A percentile compares a stretch with the other conserved stretches of the same genome.
These are phyloP conservation scores for Varanus komodoensis DNA, from an alignment of 2,113 vertebrate genomes.

Conservation along the genomic window DNA sequence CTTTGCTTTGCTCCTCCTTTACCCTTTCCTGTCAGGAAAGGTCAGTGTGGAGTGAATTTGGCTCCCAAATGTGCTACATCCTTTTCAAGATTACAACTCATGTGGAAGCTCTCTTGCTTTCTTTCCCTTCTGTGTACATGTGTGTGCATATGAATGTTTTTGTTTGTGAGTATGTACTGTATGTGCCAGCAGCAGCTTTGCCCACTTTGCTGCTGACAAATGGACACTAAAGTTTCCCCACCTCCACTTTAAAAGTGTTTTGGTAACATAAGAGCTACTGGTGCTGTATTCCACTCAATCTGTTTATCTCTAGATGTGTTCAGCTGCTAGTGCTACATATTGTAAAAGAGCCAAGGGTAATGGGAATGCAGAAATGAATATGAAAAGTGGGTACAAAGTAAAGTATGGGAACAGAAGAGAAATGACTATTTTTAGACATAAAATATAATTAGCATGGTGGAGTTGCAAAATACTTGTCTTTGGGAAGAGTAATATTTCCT, in stretches of 20 bases:
- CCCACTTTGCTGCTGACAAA: no score
- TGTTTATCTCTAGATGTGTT: background rate
- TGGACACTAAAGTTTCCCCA: no score
- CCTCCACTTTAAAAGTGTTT: background rate
- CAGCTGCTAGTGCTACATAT: background rate
- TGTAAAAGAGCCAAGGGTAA: background rate
- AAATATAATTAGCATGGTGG: constrained; percentile 40
- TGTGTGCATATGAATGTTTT: no score
- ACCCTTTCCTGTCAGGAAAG: no score
- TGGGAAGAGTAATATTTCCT: constrained; percentile 22
- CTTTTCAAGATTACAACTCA: no score
- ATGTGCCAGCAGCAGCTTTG: no score
- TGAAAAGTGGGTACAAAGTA: constrained; percentile 36
- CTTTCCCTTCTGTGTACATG: no score
- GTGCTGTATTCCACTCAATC: constrained; percentile 25
- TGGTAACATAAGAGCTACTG: background rate
- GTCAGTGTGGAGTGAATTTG: no score
- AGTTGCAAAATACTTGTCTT: background rate
- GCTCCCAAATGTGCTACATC: no score
- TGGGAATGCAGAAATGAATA: constrained; percentile 15
- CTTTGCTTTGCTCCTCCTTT: no score
- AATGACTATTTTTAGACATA: background rate
- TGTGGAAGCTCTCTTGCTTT: no score
- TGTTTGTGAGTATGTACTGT: no score
- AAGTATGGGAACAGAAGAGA: constrained; percentile 25